phyloP scores from a whole-genome alignment of 2,888 invertebrate genomes.

The Stenichneumon culpator region DNA sequence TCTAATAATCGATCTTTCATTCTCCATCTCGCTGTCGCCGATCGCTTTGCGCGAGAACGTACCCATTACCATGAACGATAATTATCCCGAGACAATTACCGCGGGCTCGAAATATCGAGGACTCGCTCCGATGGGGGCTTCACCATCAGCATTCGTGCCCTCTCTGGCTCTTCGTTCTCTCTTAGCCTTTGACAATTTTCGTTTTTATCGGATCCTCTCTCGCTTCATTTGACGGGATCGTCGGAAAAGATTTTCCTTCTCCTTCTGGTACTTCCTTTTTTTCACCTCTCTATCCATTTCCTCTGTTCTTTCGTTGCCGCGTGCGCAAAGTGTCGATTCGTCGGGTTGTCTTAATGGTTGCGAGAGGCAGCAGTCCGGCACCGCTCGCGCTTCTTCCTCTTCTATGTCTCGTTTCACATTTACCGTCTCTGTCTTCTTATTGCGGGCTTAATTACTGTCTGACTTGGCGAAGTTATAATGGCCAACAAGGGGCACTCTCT shows the following conservation, averaged over 20 bases:
- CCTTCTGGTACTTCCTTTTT: slow-evolving; percentile 61
- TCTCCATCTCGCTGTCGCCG: slow-evolving; percentile 29
- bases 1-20: slow-evolving; percentile 65
- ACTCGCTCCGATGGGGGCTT: slow-evolving; percentile 55
- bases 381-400: slow-evolving; percentile 54
- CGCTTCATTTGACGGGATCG: slow-evolving; percentile 83
- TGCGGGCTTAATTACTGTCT: slow-evolving; percentile 85
- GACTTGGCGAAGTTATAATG: slow-evolving; percentile 84
- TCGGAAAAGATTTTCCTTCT: slow-evolving; percentile 76
- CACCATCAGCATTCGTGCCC: slow-evolving; percentile 48
- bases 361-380: slow-evolving; percentile 80
- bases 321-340: slow-evolving; percentile 83
- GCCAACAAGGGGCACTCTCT: slow-evolving; percentile 79
- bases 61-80: slow-evolving; percentile 79
- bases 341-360: slow-evolving; percentile 82
- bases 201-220: slow-evolving; percentile 82
- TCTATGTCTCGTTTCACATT: slow-evolving; percentile 50
- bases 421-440: slow-evolving; percentile 77
- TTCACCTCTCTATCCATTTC: slow-evolving; percentile 42
- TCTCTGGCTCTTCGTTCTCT: slow-evolving; percentile 40
- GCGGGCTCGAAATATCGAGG: slow-evolving; percentile 74
- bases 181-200: slow-evolving; percentile 80
- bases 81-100: slow-evolving; percentile 82
- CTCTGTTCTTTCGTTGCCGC: slow-evolving; percentile 50
- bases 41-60: slow-evolving; percentile 47